Conservation (phyloP, 2,888 invertebrate species). For the Pegoplata infirma region DNA sequence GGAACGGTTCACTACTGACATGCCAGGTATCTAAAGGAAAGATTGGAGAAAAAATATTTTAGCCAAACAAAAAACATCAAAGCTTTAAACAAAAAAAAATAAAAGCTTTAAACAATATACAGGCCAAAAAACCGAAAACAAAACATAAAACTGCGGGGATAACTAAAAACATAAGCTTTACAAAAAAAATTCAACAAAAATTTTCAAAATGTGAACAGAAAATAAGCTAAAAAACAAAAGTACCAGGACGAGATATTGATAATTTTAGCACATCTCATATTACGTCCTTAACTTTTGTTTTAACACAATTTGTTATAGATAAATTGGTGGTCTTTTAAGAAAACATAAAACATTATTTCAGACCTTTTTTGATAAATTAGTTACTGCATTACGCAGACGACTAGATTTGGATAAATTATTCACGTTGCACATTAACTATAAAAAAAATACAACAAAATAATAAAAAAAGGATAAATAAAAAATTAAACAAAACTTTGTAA, state of each 20-base stretch:
- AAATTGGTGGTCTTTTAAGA: constrained; percentile 28
- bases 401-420: constrained; percentile 80
- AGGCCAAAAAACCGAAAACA: constrained; percentile 2
- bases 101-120: constrained; percentile 3
- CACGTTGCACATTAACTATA: constrained; percentile 71
- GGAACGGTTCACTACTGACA: constrained; percentile 82
- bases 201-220: background rate
- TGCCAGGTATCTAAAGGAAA: constrained; percentile 77
- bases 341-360: constrained; percentile 62
- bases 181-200: background rate
- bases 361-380: constrained; percentile 84
- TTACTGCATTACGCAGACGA: constrained; percentile 83
- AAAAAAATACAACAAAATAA: constrained; percentile 63
- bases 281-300: background rate
- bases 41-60: constrained; percentile 7
- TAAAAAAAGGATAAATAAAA: constrained; percentile 26
- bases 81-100: background rate
- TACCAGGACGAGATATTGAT: background rate
- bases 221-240: background rate
- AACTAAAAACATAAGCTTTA: background rate
- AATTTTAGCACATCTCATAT: background rate
- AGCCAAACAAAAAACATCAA: constrained; percentile 3
- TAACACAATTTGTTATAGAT: constrained; percentile 29
- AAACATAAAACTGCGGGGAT: background rate
- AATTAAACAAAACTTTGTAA: constrained; percentile 8